Conservation (phyloP, 2,797 vertebrate species). For the Rhinichthys osculus region DNA sequence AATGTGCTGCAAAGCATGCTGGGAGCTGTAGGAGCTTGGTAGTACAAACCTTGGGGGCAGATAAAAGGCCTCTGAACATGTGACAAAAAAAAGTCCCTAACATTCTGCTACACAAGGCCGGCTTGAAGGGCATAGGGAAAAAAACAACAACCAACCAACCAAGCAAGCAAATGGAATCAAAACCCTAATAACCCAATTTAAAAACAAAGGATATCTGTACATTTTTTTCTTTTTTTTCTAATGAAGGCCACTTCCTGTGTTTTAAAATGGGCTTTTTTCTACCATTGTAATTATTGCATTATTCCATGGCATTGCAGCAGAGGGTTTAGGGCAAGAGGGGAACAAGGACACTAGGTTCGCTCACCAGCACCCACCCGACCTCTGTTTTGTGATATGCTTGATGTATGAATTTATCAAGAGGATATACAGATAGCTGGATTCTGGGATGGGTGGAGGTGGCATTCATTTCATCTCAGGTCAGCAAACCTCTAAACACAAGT, state of each 20-base stretch:
- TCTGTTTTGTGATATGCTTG: conserved; percentile 16
- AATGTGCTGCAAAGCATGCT: conserved; percentile 43
- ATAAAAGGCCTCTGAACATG: conserved; percentile 35
- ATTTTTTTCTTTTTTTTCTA: conserved; percentile 63
- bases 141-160: conserved; percentile 39
- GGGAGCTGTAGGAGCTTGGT: conserved; percentile 26
- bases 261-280: conserved; percentile 62
- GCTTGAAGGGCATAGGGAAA: conserved; percentile 50
- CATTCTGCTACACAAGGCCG: conserved; percentile 37
- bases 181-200: conserved; percentile 65
- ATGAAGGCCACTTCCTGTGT: conserved; percentile 80
- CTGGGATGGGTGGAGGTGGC: conserved; percentile 1
- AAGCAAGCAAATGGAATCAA: conserved; percentile 66
- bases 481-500: conserved; percentile 22
- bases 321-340: conserved; percentile 37
- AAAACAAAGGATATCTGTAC: conserved; percentile 68
- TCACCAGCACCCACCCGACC: not conserved
- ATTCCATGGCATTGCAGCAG: conserved; percentile 67
- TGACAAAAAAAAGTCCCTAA: conserved; percentile 3
- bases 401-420: conserved; percentile 17
- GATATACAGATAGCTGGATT: conserved; percentile 5
- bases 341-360: not conserved
- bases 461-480: conserved; percentile 12
- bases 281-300: conserved; percentile 78
- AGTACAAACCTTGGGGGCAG: conserved; percentile 38